Evolutionary conservation across 1,140 invertebrate species (phyloP).

Genomic region (Hylaeus anthracinus): DNA sequence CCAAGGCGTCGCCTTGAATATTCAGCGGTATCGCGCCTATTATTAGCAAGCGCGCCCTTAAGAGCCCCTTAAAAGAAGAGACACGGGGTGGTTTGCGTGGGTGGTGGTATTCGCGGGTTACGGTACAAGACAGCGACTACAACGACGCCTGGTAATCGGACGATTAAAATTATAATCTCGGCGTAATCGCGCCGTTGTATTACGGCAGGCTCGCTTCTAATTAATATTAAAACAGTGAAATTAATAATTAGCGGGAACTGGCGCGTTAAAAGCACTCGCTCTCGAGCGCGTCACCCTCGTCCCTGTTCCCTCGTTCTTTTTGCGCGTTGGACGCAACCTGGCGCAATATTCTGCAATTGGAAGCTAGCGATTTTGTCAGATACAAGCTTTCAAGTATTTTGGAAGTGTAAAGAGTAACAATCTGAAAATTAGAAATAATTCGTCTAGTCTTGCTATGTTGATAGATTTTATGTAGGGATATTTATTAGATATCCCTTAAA

Average conservation of each 20-base stretch:
- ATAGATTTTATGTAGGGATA: too few relatives aligned
- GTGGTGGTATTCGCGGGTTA: background rate
- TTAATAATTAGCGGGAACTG: slow-evolving; percentile 53
- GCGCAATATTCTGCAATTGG: too few relatives aligned
- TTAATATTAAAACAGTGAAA: slow-evolving; percentile 59
- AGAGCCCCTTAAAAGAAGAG: background rate
- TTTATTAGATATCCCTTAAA: too few relatives aligned
- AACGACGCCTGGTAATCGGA: slow-evolving; percentile 43
- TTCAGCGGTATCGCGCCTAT: slow-evolving; percentile 47
- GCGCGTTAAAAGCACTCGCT: slow-evolving; percentile 22
- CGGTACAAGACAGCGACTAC: background rate
- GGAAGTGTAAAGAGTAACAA: too few relatives aligned
- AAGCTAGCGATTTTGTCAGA: too few relatives aligned
- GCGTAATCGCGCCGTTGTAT: slow-evolving; percentile 38
- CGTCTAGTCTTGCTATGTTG: too few relatives aligned
- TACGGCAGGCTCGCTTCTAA: slow-evolving; percentile 31
- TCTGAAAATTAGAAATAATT: too few relatives aligned
- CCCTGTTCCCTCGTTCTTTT: slow-evolving; percentile 8
- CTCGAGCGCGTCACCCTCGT: background rate
- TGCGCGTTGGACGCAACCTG: too few relatives aligned
- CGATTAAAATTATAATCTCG: slow-evolving; percentile 64
- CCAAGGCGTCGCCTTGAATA: slow-evolving; percentile 45
- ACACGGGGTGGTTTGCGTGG: background rate
- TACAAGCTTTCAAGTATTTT: too few relatives aligned
- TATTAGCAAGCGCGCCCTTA: slow-evolving; percentile 43